Evolutionary conservation across 1,140 invertebrate genomes (phyloP).

Genomic region (Trachymyrmex septentrionalis): DNA sequence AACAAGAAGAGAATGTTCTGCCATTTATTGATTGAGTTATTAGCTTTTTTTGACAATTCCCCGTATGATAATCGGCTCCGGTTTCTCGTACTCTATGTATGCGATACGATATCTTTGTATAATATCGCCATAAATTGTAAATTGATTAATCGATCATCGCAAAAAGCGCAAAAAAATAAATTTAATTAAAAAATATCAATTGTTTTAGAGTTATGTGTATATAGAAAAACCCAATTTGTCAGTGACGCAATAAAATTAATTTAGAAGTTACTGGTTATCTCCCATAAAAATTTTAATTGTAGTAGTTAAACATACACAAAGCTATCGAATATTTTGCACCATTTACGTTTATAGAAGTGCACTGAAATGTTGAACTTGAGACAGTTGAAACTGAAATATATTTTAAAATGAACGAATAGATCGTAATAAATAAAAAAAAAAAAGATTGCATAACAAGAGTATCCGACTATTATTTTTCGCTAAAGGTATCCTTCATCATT

Average conservation of each 20-base stretch:
- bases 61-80: too few species aligned
- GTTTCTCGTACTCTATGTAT: too few species aligned
- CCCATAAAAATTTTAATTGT: background rate
- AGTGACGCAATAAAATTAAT: background rate
- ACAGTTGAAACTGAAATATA: background rate
- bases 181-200: background rate
- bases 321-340: background rate
- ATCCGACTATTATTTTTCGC: background rate
- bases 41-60: too few species aligned
- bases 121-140: background rate
- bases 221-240: background rate
- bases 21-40: too few species aligned
- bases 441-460: background rate
- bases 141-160: background rate
- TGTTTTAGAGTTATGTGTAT: conserved; percentile 5
- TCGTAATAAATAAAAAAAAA: background rate
- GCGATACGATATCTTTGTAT: background rate
- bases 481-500: background rate
- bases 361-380: background rate
- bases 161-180: background rate
- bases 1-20: too few species aligned
- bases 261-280: background rate
- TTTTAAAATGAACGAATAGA: background rate
- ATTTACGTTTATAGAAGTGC: background rate
- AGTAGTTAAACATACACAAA: background rate